Percentiles rank a stretch among this genome's conserved stretches.
Evolutionary conservation across 2,888 invertebrate genomes (phyloP).

Genomic region (Amphimallon solstitiale): DNA sequence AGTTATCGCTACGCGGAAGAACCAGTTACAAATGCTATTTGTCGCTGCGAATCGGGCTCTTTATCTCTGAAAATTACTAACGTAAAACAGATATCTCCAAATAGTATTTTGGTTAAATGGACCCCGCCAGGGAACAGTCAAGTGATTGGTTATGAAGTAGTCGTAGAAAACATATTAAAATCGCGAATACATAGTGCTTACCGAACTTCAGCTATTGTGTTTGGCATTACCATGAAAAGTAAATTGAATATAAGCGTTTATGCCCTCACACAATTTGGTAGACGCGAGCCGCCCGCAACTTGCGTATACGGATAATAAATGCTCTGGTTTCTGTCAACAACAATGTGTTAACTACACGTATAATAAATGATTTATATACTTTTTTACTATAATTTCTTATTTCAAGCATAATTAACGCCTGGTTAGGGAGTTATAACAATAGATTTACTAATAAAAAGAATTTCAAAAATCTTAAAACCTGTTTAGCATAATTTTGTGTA

Average conservation of each 20-base stretch:
- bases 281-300: constrained; percentile 47
- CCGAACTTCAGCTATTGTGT: constrained; percentile 48
- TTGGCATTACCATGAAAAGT: constrained; percentile 41
- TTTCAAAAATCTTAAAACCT: no score
- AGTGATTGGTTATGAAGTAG: constrained; percentile 50
- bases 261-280: constrained; percentile 43
- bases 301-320: constrained; percentile 37
- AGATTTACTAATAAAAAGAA: no score
- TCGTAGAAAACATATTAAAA: constrained; percentile 46
- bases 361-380: neutral
- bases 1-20: constrained; percentile 20
- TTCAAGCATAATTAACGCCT: no score
- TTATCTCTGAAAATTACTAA: constrained; percentile 45
- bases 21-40: neutral
- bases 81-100: constrained; percentile 46
- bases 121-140: constrained; percentile 40
- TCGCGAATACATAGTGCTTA: constrained; percentile 47
- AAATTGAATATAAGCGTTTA: constrained; percentile 43
- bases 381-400: neutral
- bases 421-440: no score
- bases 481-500: no score
- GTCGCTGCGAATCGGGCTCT: constrained; percentile 25
- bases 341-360: neutral
- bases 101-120: constrained; percentile 52
- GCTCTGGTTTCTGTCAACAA: neutral